Conservation (phyloP, 2,888 invertebrate species). For the Autographa gamma region DNA sequence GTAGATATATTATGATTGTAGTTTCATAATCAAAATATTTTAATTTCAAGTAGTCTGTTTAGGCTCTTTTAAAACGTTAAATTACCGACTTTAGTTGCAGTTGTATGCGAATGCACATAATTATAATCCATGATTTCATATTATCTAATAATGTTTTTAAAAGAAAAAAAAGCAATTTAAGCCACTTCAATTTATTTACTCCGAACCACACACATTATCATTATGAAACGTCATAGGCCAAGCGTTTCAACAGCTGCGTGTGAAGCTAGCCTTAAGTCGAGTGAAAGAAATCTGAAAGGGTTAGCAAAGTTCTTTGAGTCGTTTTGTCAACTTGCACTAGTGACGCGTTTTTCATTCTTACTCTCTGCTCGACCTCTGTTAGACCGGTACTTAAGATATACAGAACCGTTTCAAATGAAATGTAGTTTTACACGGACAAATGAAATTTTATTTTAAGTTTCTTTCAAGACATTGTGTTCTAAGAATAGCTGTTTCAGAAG, state of each 20-base stretch:
- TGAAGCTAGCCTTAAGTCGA: conserved; percentile 47
- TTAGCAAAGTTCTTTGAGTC: conserved; percentile 72
- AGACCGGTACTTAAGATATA: conserved; percentile 32
- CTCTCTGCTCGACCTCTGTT: conserved; percentile 61
- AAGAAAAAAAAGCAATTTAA: no score
- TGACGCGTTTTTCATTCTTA: conserved; percentile 67
- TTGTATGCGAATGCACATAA: no score
- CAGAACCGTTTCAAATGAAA: conserved; percentile 23
- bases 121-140: no score
- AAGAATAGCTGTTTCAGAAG: no score
- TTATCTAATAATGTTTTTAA: no score
- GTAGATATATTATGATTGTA: no score
- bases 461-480: not conserved
- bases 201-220: no score
- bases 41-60: no score
- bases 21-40: no score
- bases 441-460: not conserved
- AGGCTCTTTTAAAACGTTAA: no score
- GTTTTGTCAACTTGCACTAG: conserved; percentile 66
- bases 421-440: not conserved
- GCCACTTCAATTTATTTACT: no score
- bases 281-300: conserved; percentile 71
- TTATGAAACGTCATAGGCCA: not conserved
- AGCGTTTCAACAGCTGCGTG: not conserved
- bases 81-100: no score